Percentiles rank a stretch among this genome's conserved stretches.
Evolutionary conservation across 1,140 invertebrate species (phyloP).

Genomic region (Temnothorax nylanderi): DNA sequence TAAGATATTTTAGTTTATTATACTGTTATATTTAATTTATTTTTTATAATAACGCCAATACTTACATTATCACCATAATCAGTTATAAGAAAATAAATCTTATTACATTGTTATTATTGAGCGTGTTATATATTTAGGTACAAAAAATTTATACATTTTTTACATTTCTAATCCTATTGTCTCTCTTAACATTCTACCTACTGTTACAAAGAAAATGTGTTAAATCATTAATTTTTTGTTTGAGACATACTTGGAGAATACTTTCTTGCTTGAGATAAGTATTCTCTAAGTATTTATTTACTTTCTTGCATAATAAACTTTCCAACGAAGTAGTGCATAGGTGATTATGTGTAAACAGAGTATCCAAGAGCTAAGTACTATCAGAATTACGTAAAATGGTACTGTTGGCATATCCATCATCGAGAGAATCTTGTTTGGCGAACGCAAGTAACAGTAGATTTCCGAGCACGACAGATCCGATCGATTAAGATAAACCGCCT

Average conservation of each 20-base stretch:
- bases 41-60: not conserved
- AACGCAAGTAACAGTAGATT: slow-evolving; percentile 75
- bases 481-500: slow-evolving; percentile 91
- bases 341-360: slow-evolving; percentile 73
- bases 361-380: slow-evolving; percentile 78
- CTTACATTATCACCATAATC: not conserved
- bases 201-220: no score
- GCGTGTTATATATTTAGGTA: not conserved
- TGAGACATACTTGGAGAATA: not conserved
- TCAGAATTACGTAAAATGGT: slow-evolving; percentile 69
- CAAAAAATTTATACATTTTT: not conserved
- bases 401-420: slow-evolving; percentile 80
- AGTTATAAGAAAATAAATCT: slow-evolving; percentile 19
- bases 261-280: not conserved
- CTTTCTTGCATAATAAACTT: slow-evolving; percentile 70
- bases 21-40: slow-evolving; percentile 2
- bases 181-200: not conserved
- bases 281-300: slow-evolving; percentile 28
- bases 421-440: slow-evolving; percentile 73
- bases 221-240: not conserved
- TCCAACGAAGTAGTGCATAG: slow-evolving; percentile 77
- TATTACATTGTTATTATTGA: slow-evolving; percentile 3
- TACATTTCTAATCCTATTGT: not conserved
- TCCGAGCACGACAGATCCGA: slow-evolving; percentile 85
- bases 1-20: not conserved